Base-by-base conservation (phyloP, 1,140 invertebrate species). In the Dreissena rostriformis region DNA sequence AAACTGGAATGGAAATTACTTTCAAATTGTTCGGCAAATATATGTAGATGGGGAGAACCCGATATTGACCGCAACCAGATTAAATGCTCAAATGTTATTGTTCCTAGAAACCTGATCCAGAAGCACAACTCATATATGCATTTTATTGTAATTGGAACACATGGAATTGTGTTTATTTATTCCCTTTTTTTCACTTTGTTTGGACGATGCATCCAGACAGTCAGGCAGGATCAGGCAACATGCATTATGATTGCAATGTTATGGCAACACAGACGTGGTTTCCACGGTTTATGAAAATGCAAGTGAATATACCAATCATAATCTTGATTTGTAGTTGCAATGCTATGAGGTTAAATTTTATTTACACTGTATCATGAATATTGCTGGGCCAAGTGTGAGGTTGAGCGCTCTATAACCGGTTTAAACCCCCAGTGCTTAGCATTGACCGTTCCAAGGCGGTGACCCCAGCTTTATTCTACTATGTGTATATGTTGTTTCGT, bases 141-240 rank as follows among this genome's bases (percentile, higher is more conserved):
- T 84, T 86, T 66, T 61, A 53, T 10, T 53, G 77, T n/a, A 17
- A 7, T n/a, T 84, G 66, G 81, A 26, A 22, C 1, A 28, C 72
- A 28, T n/a, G n/a, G n/a, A 52, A 24, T 26, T 76, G 68, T 15
- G 75, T 61, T 29, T 86, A 89, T 83, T 52, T 74, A 52, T 87
- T 89, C 77, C 79, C 82, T n/a, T 7, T 85, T 85, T 65, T 89
- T 89, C 77, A 82, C 65, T 71, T n/a, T 86, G 55, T 74, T 86
- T n/a, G 53, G 65, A 2, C 28, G 63, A 73, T 70, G 74, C 49
- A 17, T 88, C 24, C 52, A 73, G 61, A 88, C 87, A 61, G 67
- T 86, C n/a, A n/a, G 39, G 53, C 24, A 78, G n/a, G 83, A 88
- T n/a, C 26, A 68, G 26, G 71, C 79, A 28, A 63, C 51, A 28